These are phyloP conservation scores for Yasuhikotakia modesta DNA, from an alignment of 2,797 vertebrate genomes.

Conservation along the genomic window DNA sequence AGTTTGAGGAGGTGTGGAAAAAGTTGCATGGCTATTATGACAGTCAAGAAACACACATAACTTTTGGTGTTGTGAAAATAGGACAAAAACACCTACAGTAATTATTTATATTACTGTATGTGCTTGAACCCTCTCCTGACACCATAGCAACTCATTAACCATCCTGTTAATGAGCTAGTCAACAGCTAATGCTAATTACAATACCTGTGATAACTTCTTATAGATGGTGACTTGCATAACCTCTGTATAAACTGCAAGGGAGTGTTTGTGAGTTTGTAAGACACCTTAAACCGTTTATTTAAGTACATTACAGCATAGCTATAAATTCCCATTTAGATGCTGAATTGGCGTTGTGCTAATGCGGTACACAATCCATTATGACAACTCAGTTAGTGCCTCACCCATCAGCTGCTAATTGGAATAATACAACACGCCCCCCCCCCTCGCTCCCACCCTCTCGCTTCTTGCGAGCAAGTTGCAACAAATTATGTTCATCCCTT, in stretches of 20 bases:
- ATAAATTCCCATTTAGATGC: constrained; percentile 29
- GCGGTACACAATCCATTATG: constrained; percentile 52
- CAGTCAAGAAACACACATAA: neutral
- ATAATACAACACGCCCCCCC: constrained; percentile 24
- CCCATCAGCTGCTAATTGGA: constrained; percentile 51
- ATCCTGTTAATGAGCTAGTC: too few relatives aligned
- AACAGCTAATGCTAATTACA: too few relatives aligned
- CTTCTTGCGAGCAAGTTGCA: constrained; percentile 41
- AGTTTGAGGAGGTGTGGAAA: too few relatives aligned
- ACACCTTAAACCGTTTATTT: neutral
- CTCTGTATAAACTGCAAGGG: neutral
- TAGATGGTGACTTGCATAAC: neutral
- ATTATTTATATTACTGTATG: too few relatives aligned
- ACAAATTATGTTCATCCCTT: constrained; percentile 52
- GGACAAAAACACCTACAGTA: neutral
- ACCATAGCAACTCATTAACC: neutral
- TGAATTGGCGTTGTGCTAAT: constrained; percentile 41
- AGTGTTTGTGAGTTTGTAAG: too few relatives aligned
- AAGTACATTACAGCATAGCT: neutral
- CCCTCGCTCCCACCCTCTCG: constrained; percentile 4
- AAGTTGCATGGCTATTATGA: neutral
- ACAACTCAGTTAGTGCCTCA: constrained; percentile 44
- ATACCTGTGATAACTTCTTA: neutral
- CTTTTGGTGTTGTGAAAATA: neutral
- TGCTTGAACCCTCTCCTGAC: neutral